Evolutionary conservation across 2,113 vertebrate species (phyloP), one percentile per base, ranked within the genome.

Genomic region (Ammospiza nelsoni): DNA sequence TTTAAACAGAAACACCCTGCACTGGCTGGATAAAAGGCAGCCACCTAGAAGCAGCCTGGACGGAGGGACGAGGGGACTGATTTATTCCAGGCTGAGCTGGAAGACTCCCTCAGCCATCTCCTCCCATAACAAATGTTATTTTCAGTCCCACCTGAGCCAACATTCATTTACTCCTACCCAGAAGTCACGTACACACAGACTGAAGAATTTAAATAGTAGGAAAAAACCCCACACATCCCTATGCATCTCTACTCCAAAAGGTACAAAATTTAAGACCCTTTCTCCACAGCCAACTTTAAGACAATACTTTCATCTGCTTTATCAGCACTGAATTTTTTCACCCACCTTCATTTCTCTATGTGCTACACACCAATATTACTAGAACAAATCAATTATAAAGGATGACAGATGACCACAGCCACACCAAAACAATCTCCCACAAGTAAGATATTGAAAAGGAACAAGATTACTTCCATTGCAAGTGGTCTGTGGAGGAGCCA

Each of bases 21-120:
- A 93, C 86, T 94, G 94, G 94, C 93, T 94, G 96, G 88, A 92
- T 92, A 68, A 90, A 96, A 88, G 86, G 65, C 93, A 95, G 93
- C 83, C 84, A 92, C 95, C 90, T 88, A 80, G 80, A 77, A 95
- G 92, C 92, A 84, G 93, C 41, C 81, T 92, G 94, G 89, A 87
- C 4, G 0, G 43, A 72, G 83, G 77, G 86, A 78, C 0, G 8
- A 92, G 66, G 81, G 71, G 44, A 62, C 83, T 97, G 93, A 94
- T 94, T 96, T 96, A 96, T 96, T 90, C 3, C 5, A 90, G 90
- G 84, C 76, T 84, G 94, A 25, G 69, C 76, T 75, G 68, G 68
- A 89, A 90, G 92, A 61, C 77, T 95, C 84, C 74, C 75, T 88
- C 67, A 4, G 35, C 85, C 75, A 83, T 37, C 81, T 62, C 93